Evolutionary conservation across 2,797 vertebrate species (phyloP).

Genomic region (Pygocentrus nattereri): DNA sequence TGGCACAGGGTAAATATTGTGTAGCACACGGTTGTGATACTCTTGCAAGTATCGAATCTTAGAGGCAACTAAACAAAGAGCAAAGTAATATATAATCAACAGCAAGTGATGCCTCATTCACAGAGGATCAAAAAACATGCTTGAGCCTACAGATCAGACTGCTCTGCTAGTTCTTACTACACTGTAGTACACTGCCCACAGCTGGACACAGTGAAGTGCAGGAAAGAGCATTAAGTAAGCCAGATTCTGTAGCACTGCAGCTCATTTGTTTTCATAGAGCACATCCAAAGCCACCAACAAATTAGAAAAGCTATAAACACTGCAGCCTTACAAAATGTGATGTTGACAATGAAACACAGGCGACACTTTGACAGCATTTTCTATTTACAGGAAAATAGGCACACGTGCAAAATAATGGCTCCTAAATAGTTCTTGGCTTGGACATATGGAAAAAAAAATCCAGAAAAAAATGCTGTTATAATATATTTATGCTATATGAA

Average conservation of each 20-base stretch:
- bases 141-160: slow-evolving; percentile 10
- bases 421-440: too few species aligned
- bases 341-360: neutral
- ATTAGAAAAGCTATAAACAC: neutral
- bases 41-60: slow-evolving; percentile 99
- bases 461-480: too few species aligned
- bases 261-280: neutral
- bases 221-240: neutral
- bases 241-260: neutral
- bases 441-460: too few species aligned
- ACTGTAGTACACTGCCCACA: neutral
- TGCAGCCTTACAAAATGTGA: neutral
- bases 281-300: neutral
- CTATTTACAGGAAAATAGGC: neutral
- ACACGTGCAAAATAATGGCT: too few species aligned
- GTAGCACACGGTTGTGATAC: slow-evolving; percentile 99
- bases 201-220: neutral
- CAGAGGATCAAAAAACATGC: slow-evolving; percentile 12
- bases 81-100: slow-evolving; percentile 78
- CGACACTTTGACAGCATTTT: neutral
- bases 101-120: slow-evolving; percentile 47
- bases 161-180: slow-evolving; percentile 7
- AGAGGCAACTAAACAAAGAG: slow-evolving; percentile 95
- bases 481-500: too few species aligned
- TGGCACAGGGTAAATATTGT: slow-evolving; percentile 99